phyloP scores from a whole-genome alignment of 1,140 invertebrate species.

The Drosophila kurseongensis region DNA sequence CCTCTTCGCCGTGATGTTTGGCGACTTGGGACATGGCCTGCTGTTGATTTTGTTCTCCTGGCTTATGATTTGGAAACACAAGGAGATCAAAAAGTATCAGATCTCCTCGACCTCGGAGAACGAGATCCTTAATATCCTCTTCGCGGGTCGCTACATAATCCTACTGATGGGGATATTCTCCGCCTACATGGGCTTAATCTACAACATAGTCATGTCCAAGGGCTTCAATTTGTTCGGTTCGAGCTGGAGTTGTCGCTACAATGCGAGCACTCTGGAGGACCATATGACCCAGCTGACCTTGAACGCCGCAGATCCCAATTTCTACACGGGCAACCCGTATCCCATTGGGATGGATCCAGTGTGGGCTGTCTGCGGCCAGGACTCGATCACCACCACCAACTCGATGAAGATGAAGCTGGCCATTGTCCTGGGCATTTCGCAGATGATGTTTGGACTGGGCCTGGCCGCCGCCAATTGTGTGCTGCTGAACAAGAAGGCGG shows the following conservation, averaged over 20 bases:
- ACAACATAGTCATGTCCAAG: constrained; percentile 98
- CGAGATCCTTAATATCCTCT: constrained; percentile 98
- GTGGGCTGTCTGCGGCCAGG: constrained; percentile 94
- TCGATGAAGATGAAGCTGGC: constrained; percentile 99
- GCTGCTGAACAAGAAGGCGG: constrained; percentile 91
- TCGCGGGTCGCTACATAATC: constrained; percentile 98
- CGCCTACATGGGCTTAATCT: constrained; percentile 97
- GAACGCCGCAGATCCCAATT: constrained; percentile 91
- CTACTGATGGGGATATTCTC: constrained; percentile 98
- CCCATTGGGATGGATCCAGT: constrained; percentile 89
- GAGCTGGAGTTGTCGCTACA: constrained; percentile 92
- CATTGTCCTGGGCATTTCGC: constrained; percentile 96
- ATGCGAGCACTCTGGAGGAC: constrained; percentile 84
- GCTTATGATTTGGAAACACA: constrained; percentile 89
- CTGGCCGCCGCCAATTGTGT: constrained; percentile 95
- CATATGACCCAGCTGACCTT: constrained; percentile 86
- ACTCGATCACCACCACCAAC: constrained; percentile 98
- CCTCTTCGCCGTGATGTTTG: constrained; percentile 91
- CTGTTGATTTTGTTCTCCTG: constrained; percentile 88
- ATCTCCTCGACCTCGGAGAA: constrained; percentile 91
- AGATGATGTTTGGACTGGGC: constrained; percentile 98
- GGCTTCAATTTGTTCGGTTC: constrained; percentile 97
- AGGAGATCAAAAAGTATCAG: constrained; percentile 87
- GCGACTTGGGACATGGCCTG: constrained; percentile 90
- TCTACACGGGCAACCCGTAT: constrained; percentile 85